phyloP scores from a whole-genome alignment of 2,888 invertebrate genomes.

The Tiliacea citrago region DNA sequence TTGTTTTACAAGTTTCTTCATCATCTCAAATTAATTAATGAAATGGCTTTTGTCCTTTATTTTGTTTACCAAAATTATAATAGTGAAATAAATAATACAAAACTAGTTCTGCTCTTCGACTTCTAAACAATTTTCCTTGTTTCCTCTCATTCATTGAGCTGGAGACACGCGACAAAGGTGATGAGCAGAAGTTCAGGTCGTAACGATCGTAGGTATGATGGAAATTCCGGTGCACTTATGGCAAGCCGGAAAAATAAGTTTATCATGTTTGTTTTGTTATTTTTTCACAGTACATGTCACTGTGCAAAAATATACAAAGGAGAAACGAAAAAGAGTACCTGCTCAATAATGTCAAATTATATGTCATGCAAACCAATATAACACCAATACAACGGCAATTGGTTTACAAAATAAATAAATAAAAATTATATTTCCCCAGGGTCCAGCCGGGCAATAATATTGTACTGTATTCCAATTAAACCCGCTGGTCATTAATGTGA shows the following conservation, averaged over 20 bases:
- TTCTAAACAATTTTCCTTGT: conserved; percentile 39
- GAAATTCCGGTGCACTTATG: background rate
- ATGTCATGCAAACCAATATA: too few species aligned
- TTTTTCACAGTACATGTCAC: background rate
- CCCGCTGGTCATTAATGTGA: too few species aligned
- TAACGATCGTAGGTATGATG: background rate
- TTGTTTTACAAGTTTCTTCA: too few species aligned
- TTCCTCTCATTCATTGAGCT: conserved; percentile 18
- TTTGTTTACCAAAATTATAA: background rate
- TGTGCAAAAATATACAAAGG: background rate
- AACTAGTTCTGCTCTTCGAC: conserved; percentile 21
- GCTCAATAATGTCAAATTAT: too few species aligned
- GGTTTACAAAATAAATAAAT: too few species aligned
- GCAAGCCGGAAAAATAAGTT: conserved; percentile 30
- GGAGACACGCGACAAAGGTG: background rate
- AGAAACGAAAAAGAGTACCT: background rate
- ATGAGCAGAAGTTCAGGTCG: conserved; percentile 24
- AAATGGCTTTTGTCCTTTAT: too few species aligned
- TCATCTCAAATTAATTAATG: too few species aligned
- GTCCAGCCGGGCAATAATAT: too few species aligned
- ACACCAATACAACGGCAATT: too few species aligned
- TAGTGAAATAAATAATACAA: background rate
- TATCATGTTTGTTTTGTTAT: background rate
- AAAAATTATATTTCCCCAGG: too few species aligned
- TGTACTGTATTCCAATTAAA: too few species aligned